Percentiles rank a stretch among this genome's conserved stretches.
These are phyloP conservation scores for Nilaparvata lugens DNA, from an alignment of 1,140 invertebrate genomes.

Conservation along the genomic window DNA sequence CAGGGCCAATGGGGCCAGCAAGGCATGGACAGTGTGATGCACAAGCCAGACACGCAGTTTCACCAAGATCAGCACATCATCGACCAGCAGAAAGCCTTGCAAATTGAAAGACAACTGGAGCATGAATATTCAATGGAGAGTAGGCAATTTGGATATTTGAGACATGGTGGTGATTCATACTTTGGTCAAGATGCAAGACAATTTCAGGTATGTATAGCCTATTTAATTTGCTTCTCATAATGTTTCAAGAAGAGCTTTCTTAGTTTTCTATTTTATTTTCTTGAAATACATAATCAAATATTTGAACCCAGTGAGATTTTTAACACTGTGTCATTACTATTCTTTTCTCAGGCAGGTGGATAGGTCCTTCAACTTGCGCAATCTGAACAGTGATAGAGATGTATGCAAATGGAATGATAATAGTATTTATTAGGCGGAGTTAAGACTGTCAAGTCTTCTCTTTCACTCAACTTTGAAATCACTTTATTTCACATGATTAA, in stretches of 20 bases:
- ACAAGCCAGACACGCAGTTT: not conserved
- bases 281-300: not conserved
- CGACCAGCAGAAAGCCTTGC: constrained; percentile 8
- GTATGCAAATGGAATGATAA: too few relatives aligned
- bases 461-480: too few relatives aligned
- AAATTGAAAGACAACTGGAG: constrained; percentile 5
- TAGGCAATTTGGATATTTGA: constrained; percentile 10
- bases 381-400: too few relatives aligned
- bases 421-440: too few relatives aligned
- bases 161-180: not conserved
- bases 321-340: too few relatives aligned
- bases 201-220: constrained; percentile 10
- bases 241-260: not conserved
- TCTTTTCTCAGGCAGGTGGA: too few relatives aligned
- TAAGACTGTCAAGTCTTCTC: too few relatives aligned
- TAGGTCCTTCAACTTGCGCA: too few relatives aligned
- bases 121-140: constrained; percentile 12
- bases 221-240: not conserved
- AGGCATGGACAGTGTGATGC: constrained; percentile 10
- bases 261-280: not conserved
- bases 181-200: not conserved
- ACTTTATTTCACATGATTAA: too few relatives aligned
- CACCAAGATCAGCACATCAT: constrained; percentile 18
- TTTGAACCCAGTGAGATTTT: too few relatives aligned
- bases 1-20: constrained; percentile 9